Evolutionary conservation across 1,140 invertebrate genomes (phyloP), one percentile per base, ranked within the genome.

Genomic region (Aphidius ervi): DNA sequence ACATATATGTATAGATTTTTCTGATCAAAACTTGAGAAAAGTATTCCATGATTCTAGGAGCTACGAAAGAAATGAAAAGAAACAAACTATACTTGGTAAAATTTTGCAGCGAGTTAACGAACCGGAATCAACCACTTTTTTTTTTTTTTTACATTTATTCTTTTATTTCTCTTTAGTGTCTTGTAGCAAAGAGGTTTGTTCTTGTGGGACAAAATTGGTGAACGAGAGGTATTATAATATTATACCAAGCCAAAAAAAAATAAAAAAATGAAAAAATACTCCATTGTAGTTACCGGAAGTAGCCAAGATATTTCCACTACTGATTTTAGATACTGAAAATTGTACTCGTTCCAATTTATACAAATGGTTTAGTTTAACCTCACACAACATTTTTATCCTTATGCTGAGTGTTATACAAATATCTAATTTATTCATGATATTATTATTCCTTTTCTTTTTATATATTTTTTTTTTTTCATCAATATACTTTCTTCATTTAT

Each of bases 71-170:
- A 43, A 43, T 7, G 5, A 43, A 10, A 43, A 43, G 1, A 43
- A 43, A 43, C 42, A 43, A 43, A 9, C 16, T 31, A 31, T 31
- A 31, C 42, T 43, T 10, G 9, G 10, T 4, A 31, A 10, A 54
- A 54, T 42, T 54, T 54, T 54, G 31, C 39, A 41, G 6, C 7
- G 52, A 16, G 52, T 54, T 54, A 54, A 54, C 52, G 52, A 54
- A 54, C 52, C 52, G 52, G 42, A 42, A 54, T 40, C 39, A 54
- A 54, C 52, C 41, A 41, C 42, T 54, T 54, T 39, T 7, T 10
- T 5, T 8, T 43, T 10, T 43, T 10, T 43, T 43, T 16, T n/a
- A n/a, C n/a, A 16, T 16, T 16, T 16, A 16, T 16, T 16, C 16
- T 16, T 16, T 43, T 43, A 7, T 43, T 54, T 42, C 39, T 54